phyloP scores from a whole-genome alignment of 2,797 vertebrate species.

The Manis javanica region DNA sequence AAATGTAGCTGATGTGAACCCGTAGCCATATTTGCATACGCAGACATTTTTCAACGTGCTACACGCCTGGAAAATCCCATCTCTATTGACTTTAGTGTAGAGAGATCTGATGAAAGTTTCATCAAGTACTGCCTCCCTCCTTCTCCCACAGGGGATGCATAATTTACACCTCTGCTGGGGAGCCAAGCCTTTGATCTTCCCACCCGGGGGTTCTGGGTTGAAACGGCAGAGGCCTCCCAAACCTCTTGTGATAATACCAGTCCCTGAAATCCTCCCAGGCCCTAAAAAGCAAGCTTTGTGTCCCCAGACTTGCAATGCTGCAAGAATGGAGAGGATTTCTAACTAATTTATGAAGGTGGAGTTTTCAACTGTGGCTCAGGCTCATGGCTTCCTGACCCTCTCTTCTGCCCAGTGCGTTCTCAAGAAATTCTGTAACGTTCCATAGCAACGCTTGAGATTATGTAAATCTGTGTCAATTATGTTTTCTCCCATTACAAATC shows the following conservation, averaged over 20 bases:
- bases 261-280: too few relatives aligned
- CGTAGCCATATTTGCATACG: background rate
- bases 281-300: background rate
- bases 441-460: accelerated
- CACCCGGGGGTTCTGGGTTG: accelerated
- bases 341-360: background rate
- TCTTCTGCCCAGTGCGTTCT: background rate
- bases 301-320: background rate
- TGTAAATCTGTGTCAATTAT: too few relatives aligned
- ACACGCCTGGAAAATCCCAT: background rate
- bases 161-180: background rate
- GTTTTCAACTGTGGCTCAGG: background rate
- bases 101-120: background rate
- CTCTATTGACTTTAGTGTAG: background rate
- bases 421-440: background rate
- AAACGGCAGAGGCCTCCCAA: background rate
- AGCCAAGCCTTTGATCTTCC: background rate
- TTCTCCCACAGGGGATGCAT: accelerated
- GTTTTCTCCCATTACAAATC: too few relatives aligned
- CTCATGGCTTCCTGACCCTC: background rate
- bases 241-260: too few relatives aligned
- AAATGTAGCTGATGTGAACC: background rate
- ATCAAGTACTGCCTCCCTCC: background rate
- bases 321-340: background rate
- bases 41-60: background rate